Base-by-base conservation (phyloP, 2,113 vertebrate species). In the Mastomys natalensis region DNA sequence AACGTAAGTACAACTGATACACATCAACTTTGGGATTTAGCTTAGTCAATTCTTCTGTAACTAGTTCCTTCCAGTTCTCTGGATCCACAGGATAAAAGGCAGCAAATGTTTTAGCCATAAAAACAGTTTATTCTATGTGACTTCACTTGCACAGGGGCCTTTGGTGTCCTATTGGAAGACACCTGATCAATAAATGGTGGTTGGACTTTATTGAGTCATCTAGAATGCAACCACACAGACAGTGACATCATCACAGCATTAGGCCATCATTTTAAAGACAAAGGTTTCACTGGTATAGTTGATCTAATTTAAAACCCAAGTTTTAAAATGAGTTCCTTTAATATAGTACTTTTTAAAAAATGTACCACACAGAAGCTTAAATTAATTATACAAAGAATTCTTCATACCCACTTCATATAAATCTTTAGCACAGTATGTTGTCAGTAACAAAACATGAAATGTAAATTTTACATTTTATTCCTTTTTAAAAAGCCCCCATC, bases 301-400 rank as follows among this genome's bases (percentile, higher is more conserved):
- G 55, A 48, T 70, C 26, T 48, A 88, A 95, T 81, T 91, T 70
- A 95, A 87, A 93, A 92, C 24, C 17, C 1, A 64, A 66, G 26
- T 45, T 45, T 45, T 73, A 3, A 55, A 45, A 73, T 68, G 78
- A 81, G 78, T n/a, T 90, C 29, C 45, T 88, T 93, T 77, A 40
- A 53, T 97, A 72, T 7, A 91, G 78, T 24, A 82, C 12, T 76
- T 26, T 62, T 76, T 68, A 66, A 96, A 89, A 92, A 74, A 53
- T 21, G 8, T 1, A 93, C 62, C 45, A 64, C 80, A 22, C 4
- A 88, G 68, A 73, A 95, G 77, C 6, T 77, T 81, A 85, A 17
- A 95, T 80, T 66, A 80, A 26, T 60, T 86, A 72, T 89, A 93
- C 7, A 85, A 94, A 95, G 78, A n/a, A 64, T 93, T 70, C 89